phyloP scores from a whole-genome alignment of 2,797 vertebrate species.

The Clarias pachynema region DNA sequence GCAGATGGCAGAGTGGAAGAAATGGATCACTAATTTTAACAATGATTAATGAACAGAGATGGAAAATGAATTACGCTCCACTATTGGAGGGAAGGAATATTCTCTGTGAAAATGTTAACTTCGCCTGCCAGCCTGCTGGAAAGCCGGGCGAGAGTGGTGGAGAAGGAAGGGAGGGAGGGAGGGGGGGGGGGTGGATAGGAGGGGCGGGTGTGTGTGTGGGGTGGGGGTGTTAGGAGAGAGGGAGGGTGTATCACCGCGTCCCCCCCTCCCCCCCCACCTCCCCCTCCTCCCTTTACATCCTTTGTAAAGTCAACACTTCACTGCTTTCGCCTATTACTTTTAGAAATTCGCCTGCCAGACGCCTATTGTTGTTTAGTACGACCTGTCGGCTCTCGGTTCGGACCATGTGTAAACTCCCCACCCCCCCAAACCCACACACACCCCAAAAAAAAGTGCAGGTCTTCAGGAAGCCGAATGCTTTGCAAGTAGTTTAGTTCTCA shows the following conservation, averaged over 20 bases:
- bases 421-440: too few species aligned
- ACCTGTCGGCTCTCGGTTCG: slow-evolving; percentile 39
- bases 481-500: slow-evolving; percentile 68
- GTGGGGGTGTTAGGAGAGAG: slow-evolving; percentile 48
- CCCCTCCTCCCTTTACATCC: slow-evolving; percentile 74
- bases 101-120: slow-evolving; percentile 99
- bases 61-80: slow-evolving; percentile 99
- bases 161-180: slow-evolving; percentile 51
- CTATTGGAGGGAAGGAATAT: slow-evolving; percentile 98
- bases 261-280: slow-evolving; percentile 1
- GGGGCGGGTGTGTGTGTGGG: slow-evolving; percentile 49
- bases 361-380: slow-evolving; percentile 33
- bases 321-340: slow-evolving; percentile 97
- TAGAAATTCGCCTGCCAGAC: slow-evolving; percentile 63
- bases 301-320: slow-evolving; percentile 99
- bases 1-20: slow-evolving; percentile 99
- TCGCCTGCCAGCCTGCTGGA: slow-evolving; percentile 91
- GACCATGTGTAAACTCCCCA: slow-evolving; percentile 34
- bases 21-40: slow-evolving; percentile 99
- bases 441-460: slow-evolving; percentile 63
- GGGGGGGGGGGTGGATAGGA: too few species aligned
- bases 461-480: slow-evolving; percentile 76
- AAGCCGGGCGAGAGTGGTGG: slow-evolving; percentile 60
- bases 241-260: slow-evolving; percentile 58
- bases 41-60: slow-evolving; percentile 99